Percentiles rank a stretch among this genome's conserved stretches.
Conservation (phyloP, 2,888 invertebrate species). For the Ceratothoa steindachneri region DNA sequence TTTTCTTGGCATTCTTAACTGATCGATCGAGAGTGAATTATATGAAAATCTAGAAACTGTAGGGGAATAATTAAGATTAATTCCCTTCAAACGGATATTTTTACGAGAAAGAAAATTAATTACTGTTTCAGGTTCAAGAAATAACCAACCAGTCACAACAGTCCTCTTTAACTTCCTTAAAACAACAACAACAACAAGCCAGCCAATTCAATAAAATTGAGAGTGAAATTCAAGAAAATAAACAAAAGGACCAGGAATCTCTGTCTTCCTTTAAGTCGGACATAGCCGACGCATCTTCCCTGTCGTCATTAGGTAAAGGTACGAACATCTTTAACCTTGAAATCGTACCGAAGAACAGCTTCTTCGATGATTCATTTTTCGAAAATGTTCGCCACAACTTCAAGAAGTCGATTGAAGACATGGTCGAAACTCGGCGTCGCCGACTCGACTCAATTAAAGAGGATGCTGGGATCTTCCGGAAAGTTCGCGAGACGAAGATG, state of each 20-base stretch:
- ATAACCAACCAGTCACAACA: not conserved
- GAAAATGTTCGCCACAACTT: conserved; percentile 27
- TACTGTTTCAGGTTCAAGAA: not conserved
- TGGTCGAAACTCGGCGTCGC: conserved; percentile 25
- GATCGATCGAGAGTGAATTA: too few relatives aligned
- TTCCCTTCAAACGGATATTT: too few relatives aligned
- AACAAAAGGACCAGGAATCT: not conserved
- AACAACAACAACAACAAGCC: not conserved
- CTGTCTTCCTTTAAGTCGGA: not conserved
- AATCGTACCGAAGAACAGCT: conserved; percentile 24
- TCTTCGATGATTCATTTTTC: conserved; percentile 44
- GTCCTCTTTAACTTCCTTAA: not conserved
- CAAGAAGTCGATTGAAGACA: conserved; percentile 30
- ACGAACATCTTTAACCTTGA: not conserved
- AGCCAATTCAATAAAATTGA: not conserved
- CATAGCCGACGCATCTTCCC: not conserved
- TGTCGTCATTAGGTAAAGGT: too few relatives aligned
- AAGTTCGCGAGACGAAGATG: not conserved
- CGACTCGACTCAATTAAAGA: not conserved
- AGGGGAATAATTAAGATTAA: too few relatives aligned
- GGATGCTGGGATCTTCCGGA: not conserved
- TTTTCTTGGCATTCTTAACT: too few relatives aligned
- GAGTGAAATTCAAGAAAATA: not conserved
- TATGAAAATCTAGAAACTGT: too few relatives aligned
- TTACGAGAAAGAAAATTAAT: too few relatives aligned